These are phyloP conservation scores for Eumaeus atala DNA, from an alignment of 1,140 invertebrate genomes.

Conservation along the genomic window DNA sequence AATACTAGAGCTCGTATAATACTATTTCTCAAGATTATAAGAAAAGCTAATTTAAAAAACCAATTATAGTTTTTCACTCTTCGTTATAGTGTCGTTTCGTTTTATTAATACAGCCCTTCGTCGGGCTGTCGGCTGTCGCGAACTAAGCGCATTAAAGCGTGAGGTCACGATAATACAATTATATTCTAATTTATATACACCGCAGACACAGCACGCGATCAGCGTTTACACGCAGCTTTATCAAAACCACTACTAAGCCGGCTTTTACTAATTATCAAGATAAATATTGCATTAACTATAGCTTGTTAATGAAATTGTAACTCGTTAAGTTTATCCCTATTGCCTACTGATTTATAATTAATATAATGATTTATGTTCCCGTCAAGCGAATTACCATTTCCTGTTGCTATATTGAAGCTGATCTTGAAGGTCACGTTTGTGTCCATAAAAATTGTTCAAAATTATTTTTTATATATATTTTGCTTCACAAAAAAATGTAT, in stretches of 20 bases:
- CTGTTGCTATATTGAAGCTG: too few relatives aligned
- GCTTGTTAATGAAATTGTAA: conserved; percentile 48
- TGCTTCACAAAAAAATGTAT: too few relatives aligned
- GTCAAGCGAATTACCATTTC: conserved; percentile 1
- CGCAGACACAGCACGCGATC: conserved; percentile 48
- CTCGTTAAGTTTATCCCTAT: conserved; percentile 33
- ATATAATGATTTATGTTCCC: background rate
- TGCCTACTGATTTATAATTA: conserved; percentile 16
- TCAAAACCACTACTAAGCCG: conserved; percentile 52
- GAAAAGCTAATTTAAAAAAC: conserved; percentile 6
- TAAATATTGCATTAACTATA: conserved; percentile 63
- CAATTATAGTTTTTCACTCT: conserved; percentile 10
- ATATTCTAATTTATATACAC: conserved; percentile 72
- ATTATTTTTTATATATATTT: too few relatives aligned
- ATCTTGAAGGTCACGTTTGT: too few relatives aligned
- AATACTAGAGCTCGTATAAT: background rate
- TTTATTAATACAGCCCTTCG: conserved; percentile 35
- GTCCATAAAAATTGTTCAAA: too few relatives aligned
- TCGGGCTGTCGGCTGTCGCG: conserved; percentile 29
- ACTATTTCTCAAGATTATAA: conserved; percentile 12
- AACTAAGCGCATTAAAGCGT: conserved; percentile 44
- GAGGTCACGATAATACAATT: conserved; percentile 71
- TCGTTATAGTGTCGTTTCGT: conserved; percentile 23
- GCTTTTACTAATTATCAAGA: conserved; percentile 71
- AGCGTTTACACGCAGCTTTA: conserved; percentile 55